These are phyloP conservation scores for Otolemur crassicaudatus DNA, from an alignment of 2,797 vertebrate species.

Conservation along the genomic window DNA sequence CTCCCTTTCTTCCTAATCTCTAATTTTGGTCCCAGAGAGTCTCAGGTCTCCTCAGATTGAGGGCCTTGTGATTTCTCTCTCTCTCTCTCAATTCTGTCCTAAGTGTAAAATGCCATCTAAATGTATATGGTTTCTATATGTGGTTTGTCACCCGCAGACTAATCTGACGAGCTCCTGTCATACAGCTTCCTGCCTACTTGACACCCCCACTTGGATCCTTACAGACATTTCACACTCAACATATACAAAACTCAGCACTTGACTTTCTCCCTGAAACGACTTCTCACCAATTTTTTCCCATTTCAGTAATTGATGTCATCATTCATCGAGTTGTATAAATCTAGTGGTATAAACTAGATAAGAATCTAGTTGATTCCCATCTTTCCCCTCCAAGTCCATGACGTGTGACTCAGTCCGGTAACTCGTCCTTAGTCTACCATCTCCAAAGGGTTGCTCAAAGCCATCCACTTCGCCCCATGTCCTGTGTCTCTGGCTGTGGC, in stretches of 20 bases:
- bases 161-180: neutral
- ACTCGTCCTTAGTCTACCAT: neutral
- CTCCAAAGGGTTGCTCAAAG: neutral
- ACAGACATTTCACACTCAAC: neutral
- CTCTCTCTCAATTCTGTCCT: neutral
- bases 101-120: slow-evolving; percentile 7
- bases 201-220: neutral
- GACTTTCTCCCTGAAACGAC: neutral
- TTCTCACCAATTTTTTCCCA: neutral
- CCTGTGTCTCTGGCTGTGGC: neutral
- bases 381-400: neutral
- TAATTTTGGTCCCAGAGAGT: neutral
- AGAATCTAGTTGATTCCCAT: neutral
- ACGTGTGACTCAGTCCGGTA: neutral
- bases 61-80: neutral
- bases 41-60: neutral
- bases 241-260: neutral
- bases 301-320: neutral
- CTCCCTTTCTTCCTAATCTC: neutral
- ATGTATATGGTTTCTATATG: neutral
- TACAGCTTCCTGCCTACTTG: neutral
- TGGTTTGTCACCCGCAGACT: neutral
- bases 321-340: neutral
- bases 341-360: too few relatives aligned
- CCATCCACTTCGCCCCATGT: neutral